Evolutionary conservation across 2,113 vertebrate genomes (phyloP).

Genomic region (Trichechus manatus): DNA sequence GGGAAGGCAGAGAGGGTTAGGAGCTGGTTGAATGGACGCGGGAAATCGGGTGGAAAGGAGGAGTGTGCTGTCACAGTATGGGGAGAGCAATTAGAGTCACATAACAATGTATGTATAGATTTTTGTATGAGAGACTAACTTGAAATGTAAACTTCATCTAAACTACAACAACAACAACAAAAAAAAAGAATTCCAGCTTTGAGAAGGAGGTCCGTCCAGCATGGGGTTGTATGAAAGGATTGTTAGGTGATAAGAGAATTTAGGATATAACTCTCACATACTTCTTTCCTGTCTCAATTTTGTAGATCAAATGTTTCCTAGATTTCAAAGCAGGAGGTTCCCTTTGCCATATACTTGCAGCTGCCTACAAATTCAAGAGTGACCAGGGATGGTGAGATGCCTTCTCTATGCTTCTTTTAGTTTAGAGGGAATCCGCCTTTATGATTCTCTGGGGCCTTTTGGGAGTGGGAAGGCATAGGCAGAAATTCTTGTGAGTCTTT

Average conservation of each 20-base stretch:
- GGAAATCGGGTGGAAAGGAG: too few species aligned
- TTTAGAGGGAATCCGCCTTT: background rate
- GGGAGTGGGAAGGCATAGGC: background rate
- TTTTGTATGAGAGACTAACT: too few species aligned
- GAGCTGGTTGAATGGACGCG: too few species aligned
- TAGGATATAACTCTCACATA: constrained; percentile 42
- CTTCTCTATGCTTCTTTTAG: constrained; percentile 15
- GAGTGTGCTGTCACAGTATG: too few species aligned
- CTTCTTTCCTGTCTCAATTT: constrained; percentile 59
- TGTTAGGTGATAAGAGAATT: constrained; percentile 48
- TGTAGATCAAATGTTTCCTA: constrained; percentile 97
- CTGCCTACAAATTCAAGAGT: constrained; percentile 99
- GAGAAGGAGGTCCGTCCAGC: constrained; percentile 1
- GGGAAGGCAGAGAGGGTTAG: too few species aligned
- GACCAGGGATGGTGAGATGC: constrained; percentile 97
- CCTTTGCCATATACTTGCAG: constrained; percentile 97
- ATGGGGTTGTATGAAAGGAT: constrained; percentile 26
- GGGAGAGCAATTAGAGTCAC: too few species aligned
- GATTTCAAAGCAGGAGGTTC: constrained; percentile 98
- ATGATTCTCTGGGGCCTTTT: constrained; percentile 17
- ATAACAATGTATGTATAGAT: too few species aligned
- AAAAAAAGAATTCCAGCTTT: constrained; percentile 9
- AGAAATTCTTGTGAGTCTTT: constrained; percentile 51
- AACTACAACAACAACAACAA: too few species aligned
- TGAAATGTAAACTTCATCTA: too few species aligned